phyloP scores from a whole-genome alignment of 2,113 vertebrate genomes.

The Otis tarda region DNA sequence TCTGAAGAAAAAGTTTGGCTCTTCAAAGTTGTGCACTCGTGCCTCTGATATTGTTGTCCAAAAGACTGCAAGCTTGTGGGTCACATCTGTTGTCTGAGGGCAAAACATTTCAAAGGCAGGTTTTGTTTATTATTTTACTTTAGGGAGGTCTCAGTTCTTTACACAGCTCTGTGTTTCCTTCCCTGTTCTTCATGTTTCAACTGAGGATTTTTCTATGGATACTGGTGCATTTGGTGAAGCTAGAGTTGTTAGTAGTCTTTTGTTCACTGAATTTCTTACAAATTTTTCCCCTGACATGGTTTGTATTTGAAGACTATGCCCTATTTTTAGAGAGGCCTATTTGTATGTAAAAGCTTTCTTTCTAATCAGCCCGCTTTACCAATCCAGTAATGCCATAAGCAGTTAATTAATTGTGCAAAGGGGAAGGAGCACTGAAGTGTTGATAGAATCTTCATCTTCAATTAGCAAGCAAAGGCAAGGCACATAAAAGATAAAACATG shows the following conservation, averaged over 20 bases:
- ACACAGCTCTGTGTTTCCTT: background rate
- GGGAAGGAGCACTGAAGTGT: background rate
- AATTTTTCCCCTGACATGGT: background rate
- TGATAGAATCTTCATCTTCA: background rate
- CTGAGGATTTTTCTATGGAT: background rate
- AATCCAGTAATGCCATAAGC: background rate
- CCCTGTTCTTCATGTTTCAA: background rate
- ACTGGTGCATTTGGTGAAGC: background rate
- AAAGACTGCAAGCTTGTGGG: background rate
- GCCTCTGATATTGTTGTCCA: background rate
- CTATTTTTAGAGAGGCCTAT: constrained; percentile 4
- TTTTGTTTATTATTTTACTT: background rate
- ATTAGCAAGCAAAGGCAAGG: background rate
- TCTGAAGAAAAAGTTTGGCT: background rate
- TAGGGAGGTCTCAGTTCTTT: background rate
- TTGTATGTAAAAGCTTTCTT: background rate
- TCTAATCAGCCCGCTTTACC: background rate
- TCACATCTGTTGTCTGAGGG: background rate
- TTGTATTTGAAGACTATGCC: background rate
- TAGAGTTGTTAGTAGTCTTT: background rate
- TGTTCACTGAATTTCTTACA: background rate
- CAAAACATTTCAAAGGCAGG: background rate
- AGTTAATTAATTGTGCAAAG: background rate
- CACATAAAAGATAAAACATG: background rate
- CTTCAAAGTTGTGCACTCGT: background rate